Evolutionary conservation across 1,140 invertebrate genomes (phyloP), one percentile per base, ranked within the genome.

Genomic region (Calephelis virginiensis): DNA sequence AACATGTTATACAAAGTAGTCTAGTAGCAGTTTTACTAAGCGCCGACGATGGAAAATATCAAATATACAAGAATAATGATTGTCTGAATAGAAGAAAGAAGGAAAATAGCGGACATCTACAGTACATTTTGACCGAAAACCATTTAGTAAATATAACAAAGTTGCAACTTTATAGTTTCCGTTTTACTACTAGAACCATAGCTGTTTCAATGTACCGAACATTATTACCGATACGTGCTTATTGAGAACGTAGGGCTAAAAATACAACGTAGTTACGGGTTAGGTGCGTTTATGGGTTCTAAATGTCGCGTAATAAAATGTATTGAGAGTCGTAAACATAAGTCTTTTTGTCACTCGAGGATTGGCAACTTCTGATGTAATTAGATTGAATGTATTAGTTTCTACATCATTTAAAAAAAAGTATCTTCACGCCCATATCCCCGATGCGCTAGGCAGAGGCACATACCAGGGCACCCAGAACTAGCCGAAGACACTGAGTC

Each of bases 271-370:
- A 59, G 53, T 59, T 59, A 59, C 53, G 28, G 53, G 28, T 38
- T 37, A 59, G 53, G 53, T 59, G 53, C 53, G 53, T 59, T 59
- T 59, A 59, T 59, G 28, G 53, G 53, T n/a, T 17, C 37, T 59
- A 59, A 59, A 59, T 59, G 53, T 59, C 53, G 53, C 8, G 53
- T 38, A 9, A 38, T 59, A 59, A 59, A 59, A 59, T 59, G 38
- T 59, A 59, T 59, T 37, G 53, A 59, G 28, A 3, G 12, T 38
- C 53, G 53, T 59, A 59, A 56, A 28, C 28, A 37, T 59, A 37
- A 59, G 28, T 59, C 37, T 37, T 59, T 17, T 37, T 56, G 50
- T 56, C 50, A 56, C 28, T 56, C 11, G 17, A 11, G 50, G 11
- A 56, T 56, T 56, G 50, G 50, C 7, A 17, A 17, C 14, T 28